These are phyloP conservation scores for Galeruca laticollis DNA, from an alignment of 2,888 invertebrate genomes.

Conservation along the genomic window DNA sequence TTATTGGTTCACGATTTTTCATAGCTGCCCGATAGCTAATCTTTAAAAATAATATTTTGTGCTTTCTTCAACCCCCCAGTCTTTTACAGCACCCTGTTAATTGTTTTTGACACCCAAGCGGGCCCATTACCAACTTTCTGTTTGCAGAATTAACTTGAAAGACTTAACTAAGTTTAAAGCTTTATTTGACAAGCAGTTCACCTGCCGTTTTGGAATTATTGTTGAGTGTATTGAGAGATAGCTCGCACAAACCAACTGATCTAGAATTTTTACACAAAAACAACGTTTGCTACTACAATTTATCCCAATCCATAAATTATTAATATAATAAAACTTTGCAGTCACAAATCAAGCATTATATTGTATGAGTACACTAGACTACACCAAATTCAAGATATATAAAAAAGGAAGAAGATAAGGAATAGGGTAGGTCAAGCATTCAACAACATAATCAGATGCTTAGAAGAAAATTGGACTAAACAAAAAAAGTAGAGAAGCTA, in stretches of 20 bases:
- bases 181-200: slow-evolving; percentile 41
- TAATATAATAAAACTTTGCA: background rate
- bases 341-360: no score
- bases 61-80: slow-evolving; percentile 13
- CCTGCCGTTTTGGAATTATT: slow-evolving; percentile 43
- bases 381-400: no score
- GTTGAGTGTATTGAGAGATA: slow-evolving; percentile 26
- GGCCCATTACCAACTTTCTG: slow-evolving; percentile 28
- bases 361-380: no score
- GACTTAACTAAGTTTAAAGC: slow-evolving; percentile 46
- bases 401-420: no score
- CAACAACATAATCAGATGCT: no score
- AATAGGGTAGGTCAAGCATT: no score
- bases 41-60: slow-evolving; percentile 3
- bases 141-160: slow-evolving; percentile 40
- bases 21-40: slow-evolving; percentile 24
- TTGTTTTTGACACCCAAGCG: slow-evolving; percentile 6
- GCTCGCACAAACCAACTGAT: slow-evolving; percentile 19
- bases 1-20: slow-evolving; percentile 21
- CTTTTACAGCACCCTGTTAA: slow-evolving; percentile 24
- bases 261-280: slow-evolving; percentile 11
- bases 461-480: no score
- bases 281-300: background rate
- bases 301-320: background rate
- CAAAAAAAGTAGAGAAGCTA: no score